A percentile compares a stretch with the other conserved stretches of the same genome.
These are phyloP conservation scores for Tipula confusa DNA, from an alignment of 2,888 invertebrate genomes.

Conservation along the genomic window DNA sequence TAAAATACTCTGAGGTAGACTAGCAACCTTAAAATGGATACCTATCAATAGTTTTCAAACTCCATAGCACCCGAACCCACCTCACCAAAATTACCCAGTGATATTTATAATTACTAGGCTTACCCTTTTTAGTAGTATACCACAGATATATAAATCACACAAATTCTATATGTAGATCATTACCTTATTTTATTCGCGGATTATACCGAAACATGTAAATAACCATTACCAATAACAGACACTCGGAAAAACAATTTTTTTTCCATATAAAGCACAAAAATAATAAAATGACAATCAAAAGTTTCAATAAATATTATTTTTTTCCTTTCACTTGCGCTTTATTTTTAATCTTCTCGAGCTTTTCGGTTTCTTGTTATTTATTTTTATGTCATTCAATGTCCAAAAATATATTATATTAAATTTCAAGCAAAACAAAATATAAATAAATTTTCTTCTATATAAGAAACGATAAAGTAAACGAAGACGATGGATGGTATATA, in stretches of 20 bases:
- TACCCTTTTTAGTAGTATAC: no score
- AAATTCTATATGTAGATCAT: no score
- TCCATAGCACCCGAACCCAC: no score
- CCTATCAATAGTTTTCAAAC: no score
- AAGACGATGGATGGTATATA: background rate
- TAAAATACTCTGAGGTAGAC: no score
- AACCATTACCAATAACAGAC: background rate
- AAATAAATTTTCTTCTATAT: background rate
- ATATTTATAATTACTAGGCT: no score
- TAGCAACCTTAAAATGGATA: no score
- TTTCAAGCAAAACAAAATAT: background rate
- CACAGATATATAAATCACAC: no score
- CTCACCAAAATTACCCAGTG: no score
- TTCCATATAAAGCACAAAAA: background rate
- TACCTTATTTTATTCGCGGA: background rate
- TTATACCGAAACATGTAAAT: background rate
- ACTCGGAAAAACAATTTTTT: background rate
- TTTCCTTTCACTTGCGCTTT: background rate
- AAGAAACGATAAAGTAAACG: background rate
- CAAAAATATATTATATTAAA: background rate
- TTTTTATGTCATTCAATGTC: background rate
- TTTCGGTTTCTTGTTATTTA: background rate
- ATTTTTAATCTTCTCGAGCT: background rate
- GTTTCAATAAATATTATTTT: background rate
- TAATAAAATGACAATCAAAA: constrained; percentile 9